Base-by-base conservation (phyloP, 2,797 vertebrate species). In the Cyclura pinguis region DNA sequence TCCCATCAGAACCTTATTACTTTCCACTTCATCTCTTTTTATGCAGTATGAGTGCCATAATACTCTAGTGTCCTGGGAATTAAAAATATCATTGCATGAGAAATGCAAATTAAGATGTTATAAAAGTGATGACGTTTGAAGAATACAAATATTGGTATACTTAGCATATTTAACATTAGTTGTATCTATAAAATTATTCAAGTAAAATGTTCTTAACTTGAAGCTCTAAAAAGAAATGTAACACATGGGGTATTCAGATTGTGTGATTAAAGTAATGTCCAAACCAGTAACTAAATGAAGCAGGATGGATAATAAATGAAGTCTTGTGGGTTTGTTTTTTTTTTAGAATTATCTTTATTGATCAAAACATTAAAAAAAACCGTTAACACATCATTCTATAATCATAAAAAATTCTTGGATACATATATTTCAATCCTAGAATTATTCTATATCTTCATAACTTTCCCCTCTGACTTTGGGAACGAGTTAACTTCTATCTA, bases 31-130 rank as follows among this genome's bases (percentile, higher is more conserved):
- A 57, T 85, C 0, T 24, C 59, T 1, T 0, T 88, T 0, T 1
- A 67, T 74, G 22, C 27, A 29, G 0, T 0, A 0, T n/a, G n/a
- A 4, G 29, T 81, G 64, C 62, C 42, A 73, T 35, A 0, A 0
- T 42, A 32, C 3, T 8, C 7, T 55, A 64, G 1, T 24, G 12
- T 13, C 22, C 16, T 47, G n/a, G 55, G n/a, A 24, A 73, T 35
- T 67, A 85, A 2, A 1, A 80, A 2, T 16, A 85, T 69, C 76
- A 82, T 88, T 91, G 16, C 18, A 20, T n/a, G 5, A 47, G 32
- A 6, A 85, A 73, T 55, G 80, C 29, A 77, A 78, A 78, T 85
- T 57, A 80, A 85, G 16, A 77, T 8, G 5, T 32, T 77, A 1
- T 2, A 10, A 86, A 7, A 42, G 42, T 47, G 69, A 24, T 85